These are phyloP conservation scores for Cryptomyrus ogoouensis DNA, from an alignment of 2,113 vertebrate species.

Conservation along the genomic window DNA sequence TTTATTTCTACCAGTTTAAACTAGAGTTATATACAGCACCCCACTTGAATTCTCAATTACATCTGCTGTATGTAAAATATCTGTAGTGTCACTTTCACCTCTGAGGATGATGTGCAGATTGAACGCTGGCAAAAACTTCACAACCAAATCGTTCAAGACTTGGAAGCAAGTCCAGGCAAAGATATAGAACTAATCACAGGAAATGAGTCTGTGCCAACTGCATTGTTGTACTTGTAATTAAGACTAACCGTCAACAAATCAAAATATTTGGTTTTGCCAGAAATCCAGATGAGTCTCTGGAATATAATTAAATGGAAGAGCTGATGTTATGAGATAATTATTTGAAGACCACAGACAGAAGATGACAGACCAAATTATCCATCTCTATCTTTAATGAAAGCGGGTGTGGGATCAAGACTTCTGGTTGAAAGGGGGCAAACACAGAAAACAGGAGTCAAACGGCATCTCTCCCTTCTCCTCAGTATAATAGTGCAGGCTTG, in stretches of 20 bases:
- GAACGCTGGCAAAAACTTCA: background rate
- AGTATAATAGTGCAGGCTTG: background rate
- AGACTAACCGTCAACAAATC: background rate
- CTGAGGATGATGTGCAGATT: background rate
- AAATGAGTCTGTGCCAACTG: background rate
- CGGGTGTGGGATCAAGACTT: background rate
- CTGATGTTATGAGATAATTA: background rate
- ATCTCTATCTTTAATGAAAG: background rate
- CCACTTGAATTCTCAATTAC: background rate
- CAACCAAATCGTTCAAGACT: background rate
- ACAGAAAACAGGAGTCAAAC: background rate
- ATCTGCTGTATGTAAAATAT: background rate
- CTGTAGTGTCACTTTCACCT: background rate
- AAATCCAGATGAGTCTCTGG: background rate
- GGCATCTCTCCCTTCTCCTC: background rate
- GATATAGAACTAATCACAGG: background rate
- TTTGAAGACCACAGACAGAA: background rate
- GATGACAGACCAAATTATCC: background rate
- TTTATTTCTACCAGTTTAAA: background rate
- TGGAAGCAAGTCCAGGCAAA: background rate
- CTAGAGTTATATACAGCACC: background rate
- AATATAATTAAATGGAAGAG: background rate
- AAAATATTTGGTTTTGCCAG: background rate
- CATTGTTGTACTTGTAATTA: background rate
- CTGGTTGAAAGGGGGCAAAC: background rate